Evolutionary conservation across 2,113 vertebrate species (phyloP), one percentile per base, ranked within the genome.

Genomic region (Brachionichthys hirsutus): DNA sequence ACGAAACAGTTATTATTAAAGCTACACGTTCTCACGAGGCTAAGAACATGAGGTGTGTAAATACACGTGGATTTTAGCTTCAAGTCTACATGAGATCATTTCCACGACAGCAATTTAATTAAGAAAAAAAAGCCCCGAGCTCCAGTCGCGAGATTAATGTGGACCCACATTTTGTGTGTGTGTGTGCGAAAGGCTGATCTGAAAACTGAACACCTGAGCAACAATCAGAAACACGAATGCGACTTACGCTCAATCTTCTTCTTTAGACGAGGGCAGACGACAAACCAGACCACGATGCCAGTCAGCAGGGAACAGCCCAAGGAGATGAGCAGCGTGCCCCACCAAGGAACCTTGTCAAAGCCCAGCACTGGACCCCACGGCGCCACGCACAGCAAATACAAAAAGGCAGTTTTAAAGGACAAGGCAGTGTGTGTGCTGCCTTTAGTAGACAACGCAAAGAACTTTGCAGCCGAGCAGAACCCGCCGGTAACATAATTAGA

Each of bases 191-290:
- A n/a, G n/a, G n/a, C n/a, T n/a, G n/a, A 62, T 55, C 22, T 15
- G 6, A 35, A 48, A 52, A 54, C 4, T 12, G 70, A 22, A 42
- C 34, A 69, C 30, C 14, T 16, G 1, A 18, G 46, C 17, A 17
- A 2, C n/a, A 30, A 34, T 54, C 22, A 34, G 54, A 24, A n/a
- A 19, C 14, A 8, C 3, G 6, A 24, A 56, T 11, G 19, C 12
- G 2, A 95, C 97, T 98, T 90, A 99, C 97, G 88, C 88, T 95
- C 93, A 0, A 99, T 98, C 90, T 98, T 99, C 86, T 88, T 98
- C 92, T 94, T 97, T 87, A 99, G 95, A 58, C 76, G 92, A 1
- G 97, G 97, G 85, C 97, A 99, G 43, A 99, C 92, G 84, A 93
- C 76, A 80, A 98, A 97, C 97, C 96, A 99, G 82, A 99, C 95